Base-by-base conservation (phyloP, 2,888 invertebrate species). In the Dryobotodes eremita region DNA sequence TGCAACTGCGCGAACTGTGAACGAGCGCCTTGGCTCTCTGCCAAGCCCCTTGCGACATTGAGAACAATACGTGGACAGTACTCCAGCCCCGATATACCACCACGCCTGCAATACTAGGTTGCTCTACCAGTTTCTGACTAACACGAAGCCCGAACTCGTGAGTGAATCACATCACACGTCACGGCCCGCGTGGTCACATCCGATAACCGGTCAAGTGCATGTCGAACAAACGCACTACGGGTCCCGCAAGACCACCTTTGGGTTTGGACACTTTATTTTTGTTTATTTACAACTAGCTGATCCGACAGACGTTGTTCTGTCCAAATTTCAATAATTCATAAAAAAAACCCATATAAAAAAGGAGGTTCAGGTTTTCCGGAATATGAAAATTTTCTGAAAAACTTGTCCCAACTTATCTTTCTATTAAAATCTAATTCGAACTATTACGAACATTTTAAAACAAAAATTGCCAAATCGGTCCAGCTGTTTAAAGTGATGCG, bases 31-130 rank as follows among this genome's bases (percentile, higher is more conserved):
- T 85, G 88, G 86, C 75, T 20, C 5, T 13, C 26, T 31, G 88
- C 86, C 86, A 86, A 85, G 48, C 69, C 57, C 50, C 72, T 64
- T 68, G 69, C 50, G 70, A 77, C 79, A 77, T 85, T 74, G 75
- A 73, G 75, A 85, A 73, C 75, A 65, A 74, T 66, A 57, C 26
- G 66, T 62, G 69, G 31, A 65, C 31, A 75, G 71, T 31, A 66
- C n/a, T 5, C 70, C n/a, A 86, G 50, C 61, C 17, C 10, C 20
- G 46, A 42, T 64, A 75, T 48, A 57, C 31, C 26, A 15, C 13
- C 31, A 46, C 57, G 57, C 64, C 68, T 55, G 61, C 53, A 57
- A 20, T 23, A 53, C 59, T 26, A 59, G 74, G 7, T 46, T 50
- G 11, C 5, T 46, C 46, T 15, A 50, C 26, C 23, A 50, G 23